Conservation (phyloP, 2,888 invertebrate genomes). For the Dolichopus griseipennis region DNA sequence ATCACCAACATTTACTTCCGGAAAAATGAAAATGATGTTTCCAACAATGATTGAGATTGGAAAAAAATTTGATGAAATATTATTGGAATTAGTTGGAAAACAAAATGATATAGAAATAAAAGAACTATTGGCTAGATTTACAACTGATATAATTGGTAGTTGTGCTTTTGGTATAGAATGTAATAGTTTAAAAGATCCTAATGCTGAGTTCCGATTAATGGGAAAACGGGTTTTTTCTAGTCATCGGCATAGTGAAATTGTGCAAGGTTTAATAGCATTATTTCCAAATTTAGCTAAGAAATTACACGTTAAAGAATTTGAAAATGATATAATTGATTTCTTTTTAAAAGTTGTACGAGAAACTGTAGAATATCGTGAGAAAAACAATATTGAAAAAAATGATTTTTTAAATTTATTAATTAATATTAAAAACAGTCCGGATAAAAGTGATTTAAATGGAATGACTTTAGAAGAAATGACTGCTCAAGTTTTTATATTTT, state of each 20-base stretch:
- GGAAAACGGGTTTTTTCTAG: conserved; percentile 28
- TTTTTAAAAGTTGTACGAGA: conserved; percentile 44
- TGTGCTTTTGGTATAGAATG: conserved; percentile 46
- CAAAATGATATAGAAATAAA: conserved; percentile 37
- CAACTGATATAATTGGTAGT: conserved; percentile 47
- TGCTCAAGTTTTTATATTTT: conserved; percentile 37
- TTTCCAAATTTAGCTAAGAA: conserved; percentile 30
- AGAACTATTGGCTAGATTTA: conserved; percentile 43
- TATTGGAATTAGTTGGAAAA: conserved; percentile 23
- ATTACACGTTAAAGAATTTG: conserved; percentile 28
- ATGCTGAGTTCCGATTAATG: conserved; percentile 38
- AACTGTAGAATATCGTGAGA: conserved; percentile 45
- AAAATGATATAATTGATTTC: conserved; percentile 38
- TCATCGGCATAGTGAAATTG: conserved; percentile 25
- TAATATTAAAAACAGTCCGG: conserved; percentile 44
- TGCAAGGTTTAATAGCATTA: conserved; percentile 27
- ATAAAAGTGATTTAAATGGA: conserved; percentile 23
- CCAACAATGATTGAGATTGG: conserved; percentile 25
- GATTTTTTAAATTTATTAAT: conserved; percentile 51
- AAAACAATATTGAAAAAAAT: conserved; percentile 44
- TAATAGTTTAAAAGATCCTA: conserved; percentile 40
- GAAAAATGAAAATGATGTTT: conserved; percentile 39
- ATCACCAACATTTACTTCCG: conserved; percentile 42
- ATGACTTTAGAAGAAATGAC: conserved; percentile 33
- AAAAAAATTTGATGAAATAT: conserved; percentile 19